These are phyloP conservation scores for Globodera ellingtonae DNA, from an alignment of 1,140 invertebrate species.

Conservation along the genomic window DNA sequence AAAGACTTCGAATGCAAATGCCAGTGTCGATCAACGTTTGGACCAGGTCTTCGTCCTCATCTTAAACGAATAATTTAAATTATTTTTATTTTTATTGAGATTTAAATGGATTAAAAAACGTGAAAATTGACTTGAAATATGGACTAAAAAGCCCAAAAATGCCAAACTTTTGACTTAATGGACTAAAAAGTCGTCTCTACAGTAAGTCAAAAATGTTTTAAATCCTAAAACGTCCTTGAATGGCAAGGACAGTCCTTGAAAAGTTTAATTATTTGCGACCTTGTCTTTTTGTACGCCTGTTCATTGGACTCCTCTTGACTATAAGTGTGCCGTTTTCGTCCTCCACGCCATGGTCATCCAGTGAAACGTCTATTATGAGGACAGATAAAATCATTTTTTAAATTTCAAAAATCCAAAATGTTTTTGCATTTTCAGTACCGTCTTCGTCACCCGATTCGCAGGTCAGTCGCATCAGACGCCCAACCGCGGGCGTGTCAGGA, in stretches of 20 bases:
- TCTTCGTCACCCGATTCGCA: background rate
- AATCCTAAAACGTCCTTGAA: too few species aligned
- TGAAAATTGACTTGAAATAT: too few species aligned
- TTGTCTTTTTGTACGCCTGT: background rate
- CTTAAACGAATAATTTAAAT: background rate
- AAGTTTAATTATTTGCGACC: too few species aligned
- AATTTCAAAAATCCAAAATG: background rate
- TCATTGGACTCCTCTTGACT: background rate
- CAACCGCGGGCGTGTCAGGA: background rate
- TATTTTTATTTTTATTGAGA: too few species aligned
- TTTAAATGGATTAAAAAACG: too few species aligned
- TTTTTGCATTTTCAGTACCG: background rate
- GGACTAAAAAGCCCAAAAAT: too few species aligned
- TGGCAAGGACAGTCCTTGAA: too few species aligned
- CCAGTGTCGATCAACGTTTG: background rate
- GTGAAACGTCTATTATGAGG: background rate
- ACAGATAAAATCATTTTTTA: background rate
- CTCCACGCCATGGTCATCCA: background rate
- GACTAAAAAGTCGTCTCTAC: too few species aligned
- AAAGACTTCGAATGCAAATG: slow-evolving; percentile 1
- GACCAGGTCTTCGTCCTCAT: background rate
- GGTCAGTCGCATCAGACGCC: background rate
- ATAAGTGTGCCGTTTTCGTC: background rate
- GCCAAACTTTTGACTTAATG: too few species aligned
- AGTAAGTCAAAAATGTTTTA: too few species aligned